Evolutionary conservation across 2,888 invertebrate species (phyloP).

Genomic region (Hirudinaria manillensis): DNA sequence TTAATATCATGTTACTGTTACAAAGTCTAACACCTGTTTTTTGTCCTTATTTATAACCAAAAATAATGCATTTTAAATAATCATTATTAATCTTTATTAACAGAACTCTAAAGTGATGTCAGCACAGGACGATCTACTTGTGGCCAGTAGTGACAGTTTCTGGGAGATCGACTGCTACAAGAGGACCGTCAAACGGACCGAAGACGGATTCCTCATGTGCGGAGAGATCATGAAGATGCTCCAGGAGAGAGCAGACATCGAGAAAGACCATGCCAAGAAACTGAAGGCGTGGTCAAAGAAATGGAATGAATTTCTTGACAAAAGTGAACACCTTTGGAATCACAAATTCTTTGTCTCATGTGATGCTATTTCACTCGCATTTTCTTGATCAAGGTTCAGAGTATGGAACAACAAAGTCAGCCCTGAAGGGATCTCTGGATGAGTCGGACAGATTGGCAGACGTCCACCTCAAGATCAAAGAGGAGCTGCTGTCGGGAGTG

Average conservation of each 20-base stretch:
- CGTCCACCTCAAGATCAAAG: conserved; percentile 68
- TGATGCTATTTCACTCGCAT: not conserved
- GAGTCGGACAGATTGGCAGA: conserved; percentile 89
- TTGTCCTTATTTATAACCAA: no score
- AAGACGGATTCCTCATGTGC: conserved; percentile 90
- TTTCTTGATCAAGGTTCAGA: conserved; percentile 67
- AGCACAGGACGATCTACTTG: conserved; percentile 23
- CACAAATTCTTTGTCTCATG: not conserved
- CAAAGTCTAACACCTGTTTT: no score
- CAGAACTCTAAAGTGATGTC: conserved; percentile 27
- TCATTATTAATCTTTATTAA: not conserved
- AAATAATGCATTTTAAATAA: no score
- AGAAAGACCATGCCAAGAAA: conserved; percentile 90
- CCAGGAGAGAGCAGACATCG: conserved; percentile 89
- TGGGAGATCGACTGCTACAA: conserved; percentile 99
- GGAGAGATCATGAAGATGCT: conserved; percentile 81
- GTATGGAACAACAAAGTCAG: conserved; percentile 93
- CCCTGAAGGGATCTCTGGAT: conserved; percentile 87
- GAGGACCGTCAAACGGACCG: conserved; percentile 85
- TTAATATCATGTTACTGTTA: no score
- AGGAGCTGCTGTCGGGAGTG: conserved; percentile 46
- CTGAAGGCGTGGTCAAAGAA: conserved; percentile 91
- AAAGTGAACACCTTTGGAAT: conserved; percentile 61
- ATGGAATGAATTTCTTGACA: conserved; percentile 94
- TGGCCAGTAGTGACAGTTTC: conserved; percentile 71